Percentiles rank a stretch among this genome's conserved stretches.
Evolutionary conservation across 2,113 vertebrate species (phyloP).

Genomic region (Kryptolebias marmoratus): DNA sequence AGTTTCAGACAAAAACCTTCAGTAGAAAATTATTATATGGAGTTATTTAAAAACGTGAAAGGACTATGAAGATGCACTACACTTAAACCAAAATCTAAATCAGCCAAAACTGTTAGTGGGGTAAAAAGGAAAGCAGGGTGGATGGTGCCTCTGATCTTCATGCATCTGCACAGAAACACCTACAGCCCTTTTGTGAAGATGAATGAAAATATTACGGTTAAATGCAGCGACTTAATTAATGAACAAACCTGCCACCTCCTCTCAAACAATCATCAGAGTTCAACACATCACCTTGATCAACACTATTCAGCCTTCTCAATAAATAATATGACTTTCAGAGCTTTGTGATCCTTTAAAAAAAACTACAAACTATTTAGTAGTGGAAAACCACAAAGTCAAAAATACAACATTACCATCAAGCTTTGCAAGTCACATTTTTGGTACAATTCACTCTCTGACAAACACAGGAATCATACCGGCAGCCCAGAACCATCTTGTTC

Average conservation of each 20-base stretch:
- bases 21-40: neutral
- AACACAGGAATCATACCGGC: constrained; percentile 5
- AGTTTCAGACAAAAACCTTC: neutral
- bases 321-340: constrained; percentile 35
- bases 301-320: neutral
- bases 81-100: constrained; percentile 34
- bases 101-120: constrained; percentile 59
- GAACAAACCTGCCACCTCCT: neutral
- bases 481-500: constrained; percentile 32
- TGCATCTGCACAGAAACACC: constrained; percentile 47
- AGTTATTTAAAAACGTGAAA: neutral
- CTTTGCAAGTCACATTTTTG: constrained; percentile 38
- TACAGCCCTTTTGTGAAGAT: constrained; percentile 11
- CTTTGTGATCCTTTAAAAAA: constrained; percentile 3
- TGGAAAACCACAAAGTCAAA: neutral
- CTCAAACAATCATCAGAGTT: neutral
- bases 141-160: constrained; percentile 41
- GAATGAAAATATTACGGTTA: neutral
- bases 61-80: neutral
- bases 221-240: neutral
- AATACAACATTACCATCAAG: constrained; percentile 9
- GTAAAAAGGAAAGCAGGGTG: constrained; percentile 17
- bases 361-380: neutral
- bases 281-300: constrained; percentile 2
- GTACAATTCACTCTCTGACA: constrained; percentile 18